Conservation (phyloP, 2,797 vertebrate species). For the Catharus ustulatus region DNA sequence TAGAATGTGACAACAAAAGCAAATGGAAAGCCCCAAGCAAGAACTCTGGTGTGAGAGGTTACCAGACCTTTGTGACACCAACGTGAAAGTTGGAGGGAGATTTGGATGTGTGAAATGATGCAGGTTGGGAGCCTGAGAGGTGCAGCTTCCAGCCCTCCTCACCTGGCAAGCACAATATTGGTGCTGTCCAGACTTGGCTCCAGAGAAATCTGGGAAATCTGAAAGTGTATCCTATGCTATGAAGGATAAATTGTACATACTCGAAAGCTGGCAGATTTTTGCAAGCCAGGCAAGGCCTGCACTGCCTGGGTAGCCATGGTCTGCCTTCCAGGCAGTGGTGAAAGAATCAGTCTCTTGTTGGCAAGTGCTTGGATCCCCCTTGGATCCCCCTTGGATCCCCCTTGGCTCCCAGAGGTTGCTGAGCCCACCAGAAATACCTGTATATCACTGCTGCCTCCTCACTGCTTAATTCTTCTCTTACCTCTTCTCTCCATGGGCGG, state of each 20-base stretch:
- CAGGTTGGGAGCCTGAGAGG: neutral
- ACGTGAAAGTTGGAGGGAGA: neutral
- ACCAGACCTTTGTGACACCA: neutral
- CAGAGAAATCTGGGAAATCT: neutral
- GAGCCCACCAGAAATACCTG: neutral
- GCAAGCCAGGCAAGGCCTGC: neutral
- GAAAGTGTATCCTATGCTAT: rapidly evolving
- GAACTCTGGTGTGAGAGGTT: neutral
- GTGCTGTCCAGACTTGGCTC: neutral
- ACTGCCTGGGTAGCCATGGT: rapidly evolving
- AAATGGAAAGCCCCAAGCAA: conserved; percentile 21
- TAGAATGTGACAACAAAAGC: neutral
- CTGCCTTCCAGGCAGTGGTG: neutral
- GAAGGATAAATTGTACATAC: neutral
- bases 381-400: neutral
- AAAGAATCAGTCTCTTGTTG: neutral
- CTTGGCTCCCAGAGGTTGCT: neutral
- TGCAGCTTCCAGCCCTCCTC: neutral
- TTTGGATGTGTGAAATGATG: neutral
- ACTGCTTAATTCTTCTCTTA: neutral
- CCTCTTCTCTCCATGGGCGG: neutral
- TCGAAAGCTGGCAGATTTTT: rapidly evolving
- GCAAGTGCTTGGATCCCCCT: neutral
- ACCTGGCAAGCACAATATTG: neutral
- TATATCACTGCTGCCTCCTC: neutral